These are phyloP conservation scores for Griposia aprilina DNA, from an alignment of 2,888 invertebrate genomes.

Conservation along the genomic window DNA sequence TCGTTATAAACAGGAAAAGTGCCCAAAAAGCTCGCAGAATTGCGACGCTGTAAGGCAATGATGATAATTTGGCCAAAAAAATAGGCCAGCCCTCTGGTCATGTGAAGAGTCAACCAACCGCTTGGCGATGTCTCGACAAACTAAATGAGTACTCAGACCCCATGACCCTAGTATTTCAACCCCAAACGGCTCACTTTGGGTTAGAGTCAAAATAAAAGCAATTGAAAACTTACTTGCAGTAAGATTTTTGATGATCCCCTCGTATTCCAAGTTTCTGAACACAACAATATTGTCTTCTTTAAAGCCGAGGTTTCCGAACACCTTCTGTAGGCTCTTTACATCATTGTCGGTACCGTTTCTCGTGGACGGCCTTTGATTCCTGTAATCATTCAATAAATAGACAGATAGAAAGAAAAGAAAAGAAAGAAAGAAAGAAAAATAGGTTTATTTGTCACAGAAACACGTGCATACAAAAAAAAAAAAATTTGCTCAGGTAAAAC, in stretches of 20 bases:
- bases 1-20: neutral
- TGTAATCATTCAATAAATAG: conserved; percentile 44
- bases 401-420: too few species aligned
- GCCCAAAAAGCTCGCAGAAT: neutral
- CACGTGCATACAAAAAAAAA: too few species aligned
- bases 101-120: too few species aligned
- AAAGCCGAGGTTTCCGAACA: conserved; percentile 75
- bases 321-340: conserved; percentile 69
- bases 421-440: too few species aligned
- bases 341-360: conserved; percentile 77
- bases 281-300: conserved; percentile 63
- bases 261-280: conserved; percentile 71
- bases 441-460: too few species aligned
- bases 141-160: too few species aligned
- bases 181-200: neutral
- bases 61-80: neutral
- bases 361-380: conserved; percentile 66
- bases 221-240: conserved; percentile 50
- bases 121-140: too few species aligned
- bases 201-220: neutral
- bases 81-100: too few species aligned
- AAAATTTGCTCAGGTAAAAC: too few species aligned
- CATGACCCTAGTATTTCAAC: neutral
- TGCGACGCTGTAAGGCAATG: neutral
- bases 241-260: conserved; percentile 71